Evolutionary conservation across 2,888 invertebrate genomes (phyloP).

Genomic region (Anoncus sp.): DNA sequence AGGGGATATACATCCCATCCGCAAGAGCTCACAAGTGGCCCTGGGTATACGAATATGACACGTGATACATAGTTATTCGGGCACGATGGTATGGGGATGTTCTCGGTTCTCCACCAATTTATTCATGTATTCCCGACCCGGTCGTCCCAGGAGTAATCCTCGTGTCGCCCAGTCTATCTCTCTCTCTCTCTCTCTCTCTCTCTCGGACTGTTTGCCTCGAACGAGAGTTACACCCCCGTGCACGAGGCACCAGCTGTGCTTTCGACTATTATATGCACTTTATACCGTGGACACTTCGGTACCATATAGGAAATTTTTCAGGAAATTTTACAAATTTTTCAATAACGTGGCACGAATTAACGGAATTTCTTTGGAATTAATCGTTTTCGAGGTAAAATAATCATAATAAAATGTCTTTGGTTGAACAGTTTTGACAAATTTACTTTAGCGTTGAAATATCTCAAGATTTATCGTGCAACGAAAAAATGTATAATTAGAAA

Average conservation of each 20-base stretch:
- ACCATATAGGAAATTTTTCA: constrained; percentile 57
- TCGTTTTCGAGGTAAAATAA: constrained; percentile 2
- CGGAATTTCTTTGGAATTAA: constrained; percentile 19
- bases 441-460: too few species aligned
- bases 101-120: constrained; percentile 61
- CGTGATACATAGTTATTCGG: constrained; percentile 67
- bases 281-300: constrained; percentile 41
- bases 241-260: constrained; percentile 59
- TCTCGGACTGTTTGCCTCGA: constrained; percentile 61
- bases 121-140: constrained; percentile 64
- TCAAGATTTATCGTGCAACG: neutral
- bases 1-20: too few species aligned
- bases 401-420: neutral
- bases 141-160: constrained; percentile 65
- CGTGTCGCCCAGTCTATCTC: constrained; percentile 56
- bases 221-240: constrained; percentile 63
- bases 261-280: constrained; percentile 60
- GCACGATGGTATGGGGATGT: constrained; percentile 45
- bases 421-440: too few species aligned
- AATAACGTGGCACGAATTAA: constrained; percentile 14
- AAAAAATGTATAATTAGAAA: too few species aligned
- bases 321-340: constrained; percentile 18
- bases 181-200: constrained; percentile 38
- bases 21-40: constrained; percentile 62
- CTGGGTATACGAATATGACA: constrained; percentile 66